These are phyloP conservation scores for Batillaria attramentaria DNA, from an alignment of 1,140 invertebrate species.

Conservation along the genomic window DNA sequence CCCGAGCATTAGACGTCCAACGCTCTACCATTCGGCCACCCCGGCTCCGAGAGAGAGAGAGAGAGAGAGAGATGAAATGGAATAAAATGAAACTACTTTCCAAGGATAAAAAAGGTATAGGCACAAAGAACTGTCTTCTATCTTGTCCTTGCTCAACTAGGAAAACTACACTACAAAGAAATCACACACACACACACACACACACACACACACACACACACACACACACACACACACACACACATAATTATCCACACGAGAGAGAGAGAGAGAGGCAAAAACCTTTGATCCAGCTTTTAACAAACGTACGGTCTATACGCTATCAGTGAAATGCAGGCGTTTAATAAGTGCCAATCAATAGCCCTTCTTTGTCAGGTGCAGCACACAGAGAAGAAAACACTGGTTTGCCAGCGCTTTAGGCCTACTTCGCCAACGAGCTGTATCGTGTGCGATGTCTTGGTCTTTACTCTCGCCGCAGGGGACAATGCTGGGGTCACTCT, in stretches of 20 bases:
- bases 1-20: too few relatives aligned
- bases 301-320: too few relatives aligned
- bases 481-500: too few relatives aligned
- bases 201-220: constrained; percentile 33
- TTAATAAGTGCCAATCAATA: too few relatives aligned
- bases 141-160: not conserved
- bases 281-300: too few relatives aligned
- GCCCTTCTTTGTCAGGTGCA: too few relatives aligned
- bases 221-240: constrained; percentile 32
- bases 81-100: not conserved
- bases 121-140: constrained; percentile 11
- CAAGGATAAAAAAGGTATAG: constrained; percentile 21
- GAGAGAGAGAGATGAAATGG: not conserved
- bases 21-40: too few relatives aligned
- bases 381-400: not conserved
- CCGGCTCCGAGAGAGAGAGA: not conserved
- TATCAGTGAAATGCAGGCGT: too few relatives aligned
- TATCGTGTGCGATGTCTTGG: too few relatives aligned
- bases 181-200: constrained; percentile 34
- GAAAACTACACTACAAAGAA: not conserved
- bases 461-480: too few relatives aligned
- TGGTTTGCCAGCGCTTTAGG: too few relatives aligned
- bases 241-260: not conserved
- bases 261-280: not conserved
- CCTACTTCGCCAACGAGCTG: too few relatives aligned